A percentile compares a stretch with the other conserved stretches of the same genome.
Conservation (phyloP, 2,113 vertebrate genomes). For the Oxygymnocypris stewartii region DNA sequence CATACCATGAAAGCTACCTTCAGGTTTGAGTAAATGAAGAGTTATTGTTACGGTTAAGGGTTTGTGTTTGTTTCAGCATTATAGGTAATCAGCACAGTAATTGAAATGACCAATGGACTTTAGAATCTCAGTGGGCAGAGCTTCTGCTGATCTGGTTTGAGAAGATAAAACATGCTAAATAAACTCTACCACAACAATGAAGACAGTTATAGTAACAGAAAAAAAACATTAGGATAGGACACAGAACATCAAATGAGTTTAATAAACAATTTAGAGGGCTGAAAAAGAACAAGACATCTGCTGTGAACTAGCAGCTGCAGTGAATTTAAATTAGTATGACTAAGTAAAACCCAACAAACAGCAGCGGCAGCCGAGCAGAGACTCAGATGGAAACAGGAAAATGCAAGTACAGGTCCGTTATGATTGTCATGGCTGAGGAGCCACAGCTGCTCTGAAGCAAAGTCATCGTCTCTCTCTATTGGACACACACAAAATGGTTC, state of each 20-base stretch:
- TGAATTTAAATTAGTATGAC: slow-evolving; percentile 43
- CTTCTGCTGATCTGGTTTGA: not conserved
- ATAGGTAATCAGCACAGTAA: no score
- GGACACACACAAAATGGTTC: not conserved
- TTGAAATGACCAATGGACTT: no score
- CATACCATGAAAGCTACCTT: no score
- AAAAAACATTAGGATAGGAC: not conserved
- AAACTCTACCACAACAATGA: not conserved
- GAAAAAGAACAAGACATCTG: slow-evolving; percentile 26
- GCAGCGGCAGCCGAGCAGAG: slow-evolving; percentile 34
- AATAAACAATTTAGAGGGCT: not conserved
- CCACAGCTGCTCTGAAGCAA: slow-evolving; percentile 25
- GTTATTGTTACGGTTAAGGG: no score
- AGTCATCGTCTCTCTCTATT: not conserved
- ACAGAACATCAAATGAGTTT: not conserved
- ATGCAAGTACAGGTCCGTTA: slow-evolving; percentile 34
- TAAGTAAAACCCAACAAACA: slow-evolving; percentile 55
- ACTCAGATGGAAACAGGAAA: slow-evolving; percentile 42
- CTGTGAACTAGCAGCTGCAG: slow-evolving; percentile 40
- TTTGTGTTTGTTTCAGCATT: no score
- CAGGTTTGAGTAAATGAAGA: no score
- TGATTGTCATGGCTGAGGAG: not conserved
- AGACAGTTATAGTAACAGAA: not conserved
- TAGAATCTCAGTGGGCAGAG: no score
- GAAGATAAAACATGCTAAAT: not conserved